Conservation (phyloP, 2,113 vertebrate genomes). For the Anhinga anhinga region DNA sequence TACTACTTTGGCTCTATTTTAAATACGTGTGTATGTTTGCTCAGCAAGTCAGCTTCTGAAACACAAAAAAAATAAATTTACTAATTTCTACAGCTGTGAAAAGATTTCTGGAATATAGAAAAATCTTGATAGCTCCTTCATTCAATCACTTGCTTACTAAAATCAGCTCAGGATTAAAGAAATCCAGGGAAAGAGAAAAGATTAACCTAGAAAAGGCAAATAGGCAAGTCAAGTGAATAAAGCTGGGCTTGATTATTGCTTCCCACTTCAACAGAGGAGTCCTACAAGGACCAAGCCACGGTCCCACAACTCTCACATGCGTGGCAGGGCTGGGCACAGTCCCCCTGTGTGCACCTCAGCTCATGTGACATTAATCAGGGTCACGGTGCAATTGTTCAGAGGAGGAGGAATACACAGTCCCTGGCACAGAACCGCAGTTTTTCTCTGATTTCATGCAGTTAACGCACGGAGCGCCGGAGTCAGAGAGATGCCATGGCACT, state of each 20-base stretch:
- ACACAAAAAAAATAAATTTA: not conserved
- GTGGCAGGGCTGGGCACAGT: accelerated
- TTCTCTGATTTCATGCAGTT: not conserved
- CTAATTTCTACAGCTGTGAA: not conserved
- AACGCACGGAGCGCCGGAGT: not conserved
- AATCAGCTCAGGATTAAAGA: not conserved
- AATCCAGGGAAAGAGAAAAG: not conserved
- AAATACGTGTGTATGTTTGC: not conserved
- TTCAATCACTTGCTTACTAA: not conserved
- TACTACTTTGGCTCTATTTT: not conserved
- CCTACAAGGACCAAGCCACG: accelerated
- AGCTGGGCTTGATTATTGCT: not conserved
- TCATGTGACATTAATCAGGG: not conserved
- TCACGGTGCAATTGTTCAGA: not conserved
- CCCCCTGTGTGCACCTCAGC: not conserved
- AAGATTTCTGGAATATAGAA: not conserved
- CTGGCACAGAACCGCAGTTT: not conserved
- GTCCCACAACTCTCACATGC: not conserved
- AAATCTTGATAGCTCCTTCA: not conserved
- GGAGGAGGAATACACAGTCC: not conserved
- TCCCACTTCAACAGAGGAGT: not conserved
- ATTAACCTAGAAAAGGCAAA: conserved; percentile 6
- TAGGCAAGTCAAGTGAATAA: not conserved
- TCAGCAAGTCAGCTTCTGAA: not conserved
- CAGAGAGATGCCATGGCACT: not conserved